phyloP scores from a whole-genome alignment of 2,888 invertebrate genomes.

The Automeris io region DNA sequence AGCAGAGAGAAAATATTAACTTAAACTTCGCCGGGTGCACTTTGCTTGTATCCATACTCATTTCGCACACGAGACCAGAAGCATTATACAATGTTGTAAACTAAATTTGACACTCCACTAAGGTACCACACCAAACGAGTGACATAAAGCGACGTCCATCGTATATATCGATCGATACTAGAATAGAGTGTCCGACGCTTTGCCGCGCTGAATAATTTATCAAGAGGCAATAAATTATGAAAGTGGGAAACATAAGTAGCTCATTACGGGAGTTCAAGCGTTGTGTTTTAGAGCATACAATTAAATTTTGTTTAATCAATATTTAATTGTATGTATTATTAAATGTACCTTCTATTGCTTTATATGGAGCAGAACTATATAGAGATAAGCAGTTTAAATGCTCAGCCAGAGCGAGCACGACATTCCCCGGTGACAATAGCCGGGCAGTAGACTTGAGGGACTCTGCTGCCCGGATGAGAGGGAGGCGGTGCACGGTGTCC shows the following conservation, averaged over 20 bases:
- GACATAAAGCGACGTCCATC: constrained; percentile 5
- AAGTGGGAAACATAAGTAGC: constrained; percentile 10
- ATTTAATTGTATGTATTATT: too few relatives aligned
- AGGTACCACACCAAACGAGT: constrained; percentile 1
- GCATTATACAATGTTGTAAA: background rate
- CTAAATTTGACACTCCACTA: background rate
- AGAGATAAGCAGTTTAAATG: too few relatives aligned
- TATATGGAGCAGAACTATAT: too few relatives aligned
- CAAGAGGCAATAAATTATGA: constrained; percentile 11
- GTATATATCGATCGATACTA: constrained; percentile 8
- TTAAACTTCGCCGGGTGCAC: background rate
- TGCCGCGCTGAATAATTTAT: constrained; percentile 10
- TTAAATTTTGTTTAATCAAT: too few relatives aligned
- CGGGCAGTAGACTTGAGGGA: too few relatives aligned
- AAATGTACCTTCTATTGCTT: too few relatives aligned
- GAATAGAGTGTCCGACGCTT: constrained; percentile 4
- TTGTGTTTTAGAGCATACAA: too few relatives aligned
- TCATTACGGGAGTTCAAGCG: constrained; percentile 8
- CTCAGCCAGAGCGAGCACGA: too few relatives aligned
- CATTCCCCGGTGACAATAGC: too few relatives aligned
- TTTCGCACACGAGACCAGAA: background rate
- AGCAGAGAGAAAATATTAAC: too few relatives aligned
- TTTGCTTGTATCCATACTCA: background rate
- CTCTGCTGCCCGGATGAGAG: too few relatives aligned
- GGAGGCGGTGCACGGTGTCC: too few relatives aligned